phyloP scores from a whole-genome alignment of 2,797 vertebrate genomes.

The Prionace glauca region DNA sequence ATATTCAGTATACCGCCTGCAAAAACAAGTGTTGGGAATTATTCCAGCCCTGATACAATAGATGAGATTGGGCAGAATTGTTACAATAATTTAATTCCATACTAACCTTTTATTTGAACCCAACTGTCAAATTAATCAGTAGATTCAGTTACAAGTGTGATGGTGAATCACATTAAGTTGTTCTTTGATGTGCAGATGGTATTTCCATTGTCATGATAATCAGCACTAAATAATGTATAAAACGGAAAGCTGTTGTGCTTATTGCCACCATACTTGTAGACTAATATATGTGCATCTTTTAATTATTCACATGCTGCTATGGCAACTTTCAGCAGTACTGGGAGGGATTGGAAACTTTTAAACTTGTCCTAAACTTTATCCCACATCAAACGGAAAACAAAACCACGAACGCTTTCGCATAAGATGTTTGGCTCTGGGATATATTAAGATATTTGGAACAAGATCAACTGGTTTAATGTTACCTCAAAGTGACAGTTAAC shows the following conservation, averaged over 20 bases:
- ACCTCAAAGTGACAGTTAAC: neutral
- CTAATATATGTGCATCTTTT: neutral
- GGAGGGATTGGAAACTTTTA: neutral
- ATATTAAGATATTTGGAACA: neutral
- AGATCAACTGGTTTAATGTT: neutral
- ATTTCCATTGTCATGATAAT: constrained; percentile 11
- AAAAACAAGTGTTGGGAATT: neutral
- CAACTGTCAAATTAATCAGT: neutral
- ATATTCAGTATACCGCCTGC: neutral
- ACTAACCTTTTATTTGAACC: neutral
- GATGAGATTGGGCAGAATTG: neutral
- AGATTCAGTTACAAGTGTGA: neutral
- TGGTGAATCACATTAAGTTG: neutral
- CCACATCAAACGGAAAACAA: neutral
- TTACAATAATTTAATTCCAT: neutral
- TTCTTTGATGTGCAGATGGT: constrained; percentile 34
- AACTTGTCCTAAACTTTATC: neutral
- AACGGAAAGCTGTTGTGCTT: neutral
- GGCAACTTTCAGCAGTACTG: neutral
- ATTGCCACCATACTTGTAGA: neutral
- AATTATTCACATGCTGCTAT: neutral
- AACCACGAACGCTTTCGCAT: neutral
- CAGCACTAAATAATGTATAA: neutral
- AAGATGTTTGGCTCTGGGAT: neutral
- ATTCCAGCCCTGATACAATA: neutral